Evolutionary conservation across 2,888 invertebrate species (phyloP), one percentile per base, ranked within the genome.

Genomic region (Epicampocera succincta): DNA sequence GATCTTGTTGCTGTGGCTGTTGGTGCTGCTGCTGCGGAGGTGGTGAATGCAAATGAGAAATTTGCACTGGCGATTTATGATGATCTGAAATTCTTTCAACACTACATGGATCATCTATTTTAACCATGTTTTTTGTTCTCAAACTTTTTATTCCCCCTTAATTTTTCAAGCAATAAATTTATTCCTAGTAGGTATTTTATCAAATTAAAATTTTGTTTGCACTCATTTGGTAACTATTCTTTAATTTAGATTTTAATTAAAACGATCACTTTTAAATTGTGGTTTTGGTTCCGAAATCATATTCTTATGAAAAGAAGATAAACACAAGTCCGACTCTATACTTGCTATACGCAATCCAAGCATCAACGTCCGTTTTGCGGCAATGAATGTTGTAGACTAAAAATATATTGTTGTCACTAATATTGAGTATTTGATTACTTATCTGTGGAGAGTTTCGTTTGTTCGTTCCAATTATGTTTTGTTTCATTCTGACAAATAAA

Each of bases 91-190:
- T 82, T 83, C 80, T 76, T 63, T 84, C 66, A 81, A 86, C 83
- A 84, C 87, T 80, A 85, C 87, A 87, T 65, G 89, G 85, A 80
- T 88, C 89, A 82, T 89, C 89, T 84, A 90, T 89, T 86, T 90
- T 90, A 85, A 90, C 90, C 90, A 90, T 90, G 86, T 83, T 88
- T 80, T n/a, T 83, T 63, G 50, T 60, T 25, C 42, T 61, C 38
- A 52, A 46, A 2, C 46, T 61, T 11, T 9, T 46, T 29, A 11
- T 33, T 46, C 38, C 8, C 29, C 15, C 12, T 50, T 17, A 40
- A 21, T 50, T 42, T 61, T 15, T 33, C 33, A 15, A 13, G 15
- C 25, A 15, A 21, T 0, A 38, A 48, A 25, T 11, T 38, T 25
- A 13, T 48, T 44, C 38, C 52, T 38, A 19, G 52, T 25, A 21